Evolutionary conservation across 53 echinoderm and acorn worm genomes (phyloP).

Genomic region (Arbacia lixula): DNA sequence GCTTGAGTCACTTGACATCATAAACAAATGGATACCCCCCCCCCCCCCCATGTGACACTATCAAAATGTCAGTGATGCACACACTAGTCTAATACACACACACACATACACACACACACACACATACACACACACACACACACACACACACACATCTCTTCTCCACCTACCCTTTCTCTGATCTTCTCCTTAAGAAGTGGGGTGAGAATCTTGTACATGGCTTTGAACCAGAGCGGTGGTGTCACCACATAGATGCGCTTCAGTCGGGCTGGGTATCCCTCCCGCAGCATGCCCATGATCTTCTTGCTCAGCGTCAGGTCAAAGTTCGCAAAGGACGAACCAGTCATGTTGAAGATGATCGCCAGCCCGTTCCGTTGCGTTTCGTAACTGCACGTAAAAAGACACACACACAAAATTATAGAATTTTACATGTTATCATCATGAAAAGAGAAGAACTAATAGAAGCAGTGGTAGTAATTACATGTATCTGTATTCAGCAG

Average conservation of each 20-base stretch:
- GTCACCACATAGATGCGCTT: constrained; percentile 94
- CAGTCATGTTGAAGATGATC: constrained; percentile 93
- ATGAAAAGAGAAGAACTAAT: background rate
- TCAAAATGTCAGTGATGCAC: too few relatives aligned
- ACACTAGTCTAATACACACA: too few relatives aligned
- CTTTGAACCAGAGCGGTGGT: constrained; percentile 98
- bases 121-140: too few relatives aligned
- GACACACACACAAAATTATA: background rate
- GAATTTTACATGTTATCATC: background rate
- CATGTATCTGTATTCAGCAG: background rate
- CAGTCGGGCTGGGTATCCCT: constrained; percentile 93
- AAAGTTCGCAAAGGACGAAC: constrained; percentile 89
- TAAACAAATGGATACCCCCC: too few relatives aligned
- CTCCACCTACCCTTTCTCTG: constrained; percentile 95
- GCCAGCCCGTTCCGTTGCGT: constrained; percentile 93
- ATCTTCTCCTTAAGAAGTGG: constrained; percentile 94
- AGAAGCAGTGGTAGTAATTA: background rate
- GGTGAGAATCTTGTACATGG: constrained; percentile 93
- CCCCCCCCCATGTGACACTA: too few relatives aligned
- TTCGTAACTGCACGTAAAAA: constrained; percentile 65
- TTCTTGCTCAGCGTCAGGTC: constrained; percentile 95
- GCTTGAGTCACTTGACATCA: too few relatives aligned
- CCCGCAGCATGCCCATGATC: constrained; percentile 91
- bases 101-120: too few relatives aligned
- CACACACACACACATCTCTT: too few relatives aligned